Evolutionary conservation across 2,113 vertebrate genomes (phyloP), one percentile per base, ranked within the genome.

Genomic region (Barbus barbus): DNA sequence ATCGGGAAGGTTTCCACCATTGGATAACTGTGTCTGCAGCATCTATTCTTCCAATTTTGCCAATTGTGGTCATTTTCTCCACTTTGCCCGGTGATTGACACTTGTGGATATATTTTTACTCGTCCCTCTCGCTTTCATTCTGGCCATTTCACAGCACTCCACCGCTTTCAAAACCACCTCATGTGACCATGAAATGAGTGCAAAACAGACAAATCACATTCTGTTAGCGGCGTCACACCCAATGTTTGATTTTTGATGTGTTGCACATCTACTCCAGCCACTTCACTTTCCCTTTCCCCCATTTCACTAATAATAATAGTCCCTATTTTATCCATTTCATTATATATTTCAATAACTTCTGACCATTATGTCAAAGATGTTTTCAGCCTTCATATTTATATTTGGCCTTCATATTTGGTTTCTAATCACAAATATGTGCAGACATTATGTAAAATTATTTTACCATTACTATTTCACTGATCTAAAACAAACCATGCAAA

Each of bases 91-190:
- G 20, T 61, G 24, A 61, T 41, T 61, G 53, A n/a, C 22, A 60
- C 56, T 41, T 79, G 56, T 44, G 36, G 77, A 60, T 79, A 11
- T 44, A 44, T 79, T 38, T 63, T 41, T 79, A 44, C 56, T 61
- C 14, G 13, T 8, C 22, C 22, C 69, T 61, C 22, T 78, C 6
- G 3, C 20, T 78, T 36, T 73, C 22, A 7, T 26, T 73, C n/a
- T 16, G n/a, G 6, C 38, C 71, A 73, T 73, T 73, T 73, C n/a
- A 73, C 38, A 73, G 13, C 71, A 24, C 71, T 73, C 38, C 71
- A 44, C 9, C n/a, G n/a, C n/a, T n/a, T n/a, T n/a, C n/a, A n/a
- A n/a, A n/a, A n/a, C n/a, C n/a, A n/a, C n/a, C n/a, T n/a, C n/a
- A n/a, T n/a, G n/a, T n/a, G n/a, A 67, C 16, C 31, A 11, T 18